Evolutionary conservation across 2,113 vertebrate genomes (phyloP).

Genomic region (Salvator merianae): DNA sequence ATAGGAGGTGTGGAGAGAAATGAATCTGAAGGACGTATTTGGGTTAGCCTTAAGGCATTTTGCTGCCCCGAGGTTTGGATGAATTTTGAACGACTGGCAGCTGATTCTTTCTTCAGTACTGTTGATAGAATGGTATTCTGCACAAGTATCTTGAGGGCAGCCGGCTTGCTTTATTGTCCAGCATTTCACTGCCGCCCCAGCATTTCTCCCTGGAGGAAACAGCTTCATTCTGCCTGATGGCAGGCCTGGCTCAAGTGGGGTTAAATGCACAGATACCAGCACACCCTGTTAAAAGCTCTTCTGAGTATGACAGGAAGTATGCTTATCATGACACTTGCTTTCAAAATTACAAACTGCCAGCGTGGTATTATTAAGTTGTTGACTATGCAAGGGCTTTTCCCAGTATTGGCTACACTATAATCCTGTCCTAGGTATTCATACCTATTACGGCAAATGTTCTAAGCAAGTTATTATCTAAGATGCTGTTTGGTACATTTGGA

Average conservation of each 20-base stretch:
- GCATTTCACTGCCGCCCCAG: not conserved
- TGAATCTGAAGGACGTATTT: not conserved
- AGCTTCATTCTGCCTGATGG: not conserved
- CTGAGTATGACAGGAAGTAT: conserved; percentile 3
- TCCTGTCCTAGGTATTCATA: not conserved
- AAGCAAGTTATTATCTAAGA: not conserved
- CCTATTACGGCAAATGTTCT: not conserved
- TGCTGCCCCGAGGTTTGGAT: not conserved
- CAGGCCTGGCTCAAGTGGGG: too few relatives aligned
- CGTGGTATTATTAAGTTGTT: not conserved
- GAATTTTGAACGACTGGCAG: not conserved
- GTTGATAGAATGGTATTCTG: not conserved
- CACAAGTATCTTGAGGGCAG: not conserved
- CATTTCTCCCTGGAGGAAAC: not conserved
- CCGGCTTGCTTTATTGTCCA: not conserved
- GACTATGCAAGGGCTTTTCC: not conserved
- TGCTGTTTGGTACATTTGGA: not conserved
- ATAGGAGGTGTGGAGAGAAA: not conserved
- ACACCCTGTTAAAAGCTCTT: not conserved
- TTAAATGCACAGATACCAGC: not conserved
- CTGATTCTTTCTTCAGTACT: not conserved
- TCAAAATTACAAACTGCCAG: not conserved
- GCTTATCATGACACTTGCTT: not conserved
- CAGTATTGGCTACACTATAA: not conserved
- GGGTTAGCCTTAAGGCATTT: not conserved